Evolutionary conservation across 2,797 vertebrate genomes (phyloP), one percentile per base, ranked within the genome.

Genomic region (Serranus cabrilla): DNA sequence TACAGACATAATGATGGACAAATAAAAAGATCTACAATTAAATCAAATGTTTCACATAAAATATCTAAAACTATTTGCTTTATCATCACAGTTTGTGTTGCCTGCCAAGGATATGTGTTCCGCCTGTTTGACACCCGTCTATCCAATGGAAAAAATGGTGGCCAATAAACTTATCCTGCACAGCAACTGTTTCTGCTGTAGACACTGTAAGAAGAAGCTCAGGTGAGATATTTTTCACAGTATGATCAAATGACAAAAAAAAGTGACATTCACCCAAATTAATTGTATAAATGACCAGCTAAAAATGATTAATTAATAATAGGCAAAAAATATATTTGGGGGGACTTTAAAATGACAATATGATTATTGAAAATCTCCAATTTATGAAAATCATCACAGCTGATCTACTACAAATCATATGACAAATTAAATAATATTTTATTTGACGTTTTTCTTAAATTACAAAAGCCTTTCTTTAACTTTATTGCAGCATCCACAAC

Each of bases 151-250:
- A 88, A 75, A 90, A 87, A 93, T 96, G 85, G 86, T 92, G 86
- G 85, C 93, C 62, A 94, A 95, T 86, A 94, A 94, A 64, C 80
- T 91, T 47, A 89, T 93, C 60, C 89, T 97, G 71, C 96, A 97
- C 85, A 86, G 0, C 73, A 94, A 90, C 0, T 97, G 97, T 87
- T 97, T 97, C 93, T 94, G 95, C 93, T 97, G 97, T 77, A 96
- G 91, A 87, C 64, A 94, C 86, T 97, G 97, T 1, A 37, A 92
- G 70, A 96, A 91, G 91, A 96, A 95, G 83, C 93, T 97, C 68
- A 97, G 97, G 97, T 97, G 88, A 97, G 96, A 86, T 57, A 14
- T 74, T 46, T 49, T 58, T 3, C 39, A 73, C 1, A 73, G 11
- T 17, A 46, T 2, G 7, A 60, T 55, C 20, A 13, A 43, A 55